phyloP scores from a whole-genome alignment of 2,797 vertebrate genomes.

The Morus bassanus region DNA sequence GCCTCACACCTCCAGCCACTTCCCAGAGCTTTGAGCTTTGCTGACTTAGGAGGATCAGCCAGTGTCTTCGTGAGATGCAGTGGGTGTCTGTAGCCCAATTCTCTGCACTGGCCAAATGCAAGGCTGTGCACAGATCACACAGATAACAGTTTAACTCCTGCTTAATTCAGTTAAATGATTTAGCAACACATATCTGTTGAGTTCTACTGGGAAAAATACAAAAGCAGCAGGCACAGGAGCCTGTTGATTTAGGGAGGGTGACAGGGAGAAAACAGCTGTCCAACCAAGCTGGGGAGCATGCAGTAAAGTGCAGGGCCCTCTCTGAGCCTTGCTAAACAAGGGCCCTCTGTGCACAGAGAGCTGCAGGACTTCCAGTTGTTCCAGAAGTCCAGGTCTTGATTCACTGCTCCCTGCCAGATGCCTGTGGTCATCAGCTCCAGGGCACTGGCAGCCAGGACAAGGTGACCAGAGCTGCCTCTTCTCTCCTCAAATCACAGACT shows the following conservation, averaged over 20 bases:
- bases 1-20: not conserved
- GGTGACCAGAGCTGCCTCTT: slow-evolving; percentile 28
- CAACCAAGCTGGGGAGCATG: not conserved
- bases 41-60: not conserved
- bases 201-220: not conserved
- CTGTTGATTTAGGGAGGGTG: not conserved
- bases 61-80: not conserved
- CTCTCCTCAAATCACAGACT: not conserved
- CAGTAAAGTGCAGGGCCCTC: slow-evolving; percentile 14
- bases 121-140: not conserved
- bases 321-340: slow-evolving; percentile 44
- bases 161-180: not conserved
- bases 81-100: not conserved
- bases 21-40: not conserved
- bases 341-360: not conserved
- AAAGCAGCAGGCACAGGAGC: not conserved
- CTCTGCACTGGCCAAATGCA: not conserved
- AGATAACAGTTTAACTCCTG: not conserved
- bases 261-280: not conserved
- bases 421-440: slow-evolving; percentile 49
- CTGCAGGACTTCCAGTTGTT: slow-evolving; percentile 51
- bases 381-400: not conserved
- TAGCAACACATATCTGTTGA: not conserved
- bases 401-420: slow-evolving; percentile 8
- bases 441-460: slow-evolving; percentile 34